Evolutionary conservation across 2,888 invertebrate genomes (phyloP), one percentile per base, ranked within the genome.

Genomic region (Chaetoderma sp.): DNA sequence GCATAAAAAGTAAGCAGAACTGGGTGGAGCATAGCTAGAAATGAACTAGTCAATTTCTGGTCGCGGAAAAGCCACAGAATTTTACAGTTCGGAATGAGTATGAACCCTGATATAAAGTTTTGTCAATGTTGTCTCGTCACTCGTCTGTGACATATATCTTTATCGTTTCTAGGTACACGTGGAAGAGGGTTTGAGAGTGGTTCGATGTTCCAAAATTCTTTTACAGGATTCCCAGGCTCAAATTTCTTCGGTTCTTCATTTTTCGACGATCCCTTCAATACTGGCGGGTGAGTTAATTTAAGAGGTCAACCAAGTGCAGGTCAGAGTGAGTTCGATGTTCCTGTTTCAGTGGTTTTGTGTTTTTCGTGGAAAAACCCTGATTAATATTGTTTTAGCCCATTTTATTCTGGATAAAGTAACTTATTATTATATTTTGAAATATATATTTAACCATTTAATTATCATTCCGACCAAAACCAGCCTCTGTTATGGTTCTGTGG

Each of bases 151-250:
- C 10, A 39, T 13, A 13, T 10, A 10, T 32, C 3, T 54, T 54
- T 25, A 30, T n/a, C 49, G 67, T 59, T 77, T 78, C 45, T 78
- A 79, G 79, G 77, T 68, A 42, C 50, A 55, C 60, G 65, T 44
- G 66, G 55, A 55, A 36, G 42, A 54, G 70, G 56, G 54, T 59
- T 55, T 67, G 32, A 52, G 3, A 72, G 73, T 72, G 75, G 74
- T 68, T 58, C 62, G 50, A 76, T 79, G 75, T 82, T 82, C 74
- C 78, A 78, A 74, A 73, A 80, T 78, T 82, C 81, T 78, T 82
- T 82, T 80, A 69, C 78, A 80, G 81, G 82, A 57, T 82, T 82
- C 73, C 79, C 79, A 13, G 69, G 71, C 13, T 72, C 74, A 30
- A 68, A 65, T 68, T 71, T 70, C 65, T 73, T 75, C 58, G 60